Evolutionary conservation across 2,888 invertebrate genomes (phyloP).

Genomic region (Catocala fraxini): DNA sequence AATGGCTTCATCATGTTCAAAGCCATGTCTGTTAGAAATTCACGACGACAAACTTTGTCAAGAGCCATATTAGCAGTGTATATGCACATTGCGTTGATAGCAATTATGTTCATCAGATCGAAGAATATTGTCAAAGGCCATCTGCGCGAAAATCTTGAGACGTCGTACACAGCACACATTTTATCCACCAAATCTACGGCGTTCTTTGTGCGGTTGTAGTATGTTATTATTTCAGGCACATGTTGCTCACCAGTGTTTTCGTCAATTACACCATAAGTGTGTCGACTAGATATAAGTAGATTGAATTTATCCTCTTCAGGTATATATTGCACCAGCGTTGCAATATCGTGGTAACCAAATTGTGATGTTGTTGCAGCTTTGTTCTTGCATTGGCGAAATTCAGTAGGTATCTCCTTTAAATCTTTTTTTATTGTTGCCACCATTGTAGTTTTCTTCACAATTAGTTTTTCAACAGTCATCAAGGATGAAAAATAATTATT

Average conservation of each 20-base stretch:
- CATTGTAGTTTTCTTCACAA: slow-evolving; percentile 27
- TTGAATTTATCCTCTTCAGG: background rate
- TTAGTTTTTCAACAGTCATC: slow-evolving; percentile 23
- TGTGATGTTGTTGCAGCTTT: slow-evolving; percentile 22
- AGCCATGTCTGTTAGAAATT: slow-evolving; percentile 31
- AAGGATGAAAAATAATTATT: slow-evolving; percentile 31
- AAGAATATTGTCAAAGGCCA: slow-evolving; percentile 35
- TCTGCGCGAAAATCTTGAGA: slow-evolving; percentile 14
- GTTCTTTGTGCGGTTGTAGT: slow-evolving; percentile 31
- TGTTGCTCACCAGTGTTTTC: slow-evolving; percentile 9
- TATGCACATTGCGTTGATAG: slow-evolving; percentile 34
- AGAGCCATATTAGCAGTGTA: slow-evolving; percentile 22
- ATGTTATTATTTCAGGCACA: slow-evolving; percentile 24
- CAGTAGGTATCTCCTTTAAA: background rate
- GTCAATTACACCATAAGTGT: too few relatives aligned
- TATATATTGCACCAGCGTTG: slow-evolving; percentile 32
- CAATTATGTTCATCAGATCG: slow-evolving; percentile 31
- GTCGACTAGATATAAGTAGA: background rate
- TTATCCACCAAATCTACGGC: slow-evolving; percentile 24
- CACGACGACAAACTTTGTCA: slow-evolving; percentile 22
- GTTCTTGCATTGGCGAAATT: slow-evolving; percentile 21
- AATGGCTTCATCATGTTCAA: slow-evolving; percentile 33
- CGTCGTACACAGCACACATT: slow-evolving; percentile 24
- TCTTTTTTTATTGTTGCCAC: slow-evolving; percentile 26
- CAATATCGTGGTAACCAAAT: slow-evolving; percentile 26